Percentiles rank a stretch among this genome's conserved stretches.
phyloP scores from a whole-genome alignment of 2,888 invertebrate species.

The Orthosia gracilis region DNA sequence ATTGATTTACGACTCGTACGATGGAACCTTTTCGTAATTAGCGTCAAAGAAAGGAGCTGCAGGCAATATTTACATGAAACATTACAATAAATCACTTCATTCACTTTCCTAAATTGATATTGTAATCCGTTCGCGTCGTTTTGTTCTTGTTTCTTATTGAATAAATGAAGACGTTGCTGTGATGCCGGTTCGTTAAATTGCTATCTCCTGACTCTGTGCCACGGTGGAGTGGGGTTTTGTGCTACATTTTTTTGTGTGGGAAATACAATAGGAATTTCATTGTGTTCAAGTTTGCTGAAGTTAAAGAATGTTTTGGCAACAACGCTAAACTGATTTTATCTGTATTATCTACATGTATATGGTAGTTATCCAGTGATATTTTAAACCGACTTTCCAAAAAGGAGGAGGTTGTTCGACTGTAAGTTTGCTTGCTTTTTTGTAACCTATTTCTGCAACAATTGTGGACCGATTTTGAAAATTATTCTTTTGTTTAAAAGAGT shows the following conservation, averaged over 20 bases:
- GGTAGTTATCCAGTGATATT: too few relatives aligned
- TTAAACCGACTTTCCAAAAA: too few relatives aligned
- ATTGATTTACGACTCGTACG: slow-evolving; percentile 58
- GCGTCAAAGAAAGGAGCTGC: slow-evolving; percentile 72
- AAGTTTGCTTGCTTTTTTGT: too few relatives aligned
- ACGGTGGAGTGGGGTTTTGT: slow-evolving; percentile 66
- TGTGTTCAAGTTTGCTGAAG: not conserved
- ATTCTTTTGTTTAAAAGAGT: too few relatives aligned
- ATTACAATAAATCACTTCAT: slow-evolving; percentile 88
- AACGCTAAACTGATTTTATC: not conserved
- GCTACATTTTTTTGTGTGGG: slow-evolving; percentile 33
- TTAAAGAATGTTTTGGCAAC: not conserved
- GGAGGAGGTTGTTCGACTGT: too few relatives aligned
- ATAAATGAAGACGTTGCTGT: slow-evolving; percentile 89
- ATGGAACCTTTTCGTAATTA: slow-evolving; percentile 73
- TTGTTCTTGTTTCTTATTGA: slow-evolving; percentile 86
- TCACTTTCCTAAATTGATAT: slow-evolving; percentile 91
- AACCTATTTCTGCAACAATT: too few relatives aligned
- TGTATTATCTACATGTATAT: too few relatives aligned
- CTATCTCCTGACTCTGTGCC: slow-evolving; percentile 80
- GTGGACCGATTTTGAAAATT: too few relatives aligned
- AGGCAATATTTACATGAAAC: slow-evolving; percentile 85
- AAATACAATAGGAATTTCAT: slow-evolving; percentile 16
- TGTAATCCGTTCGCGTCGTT: slow-evolving; percentile 86
- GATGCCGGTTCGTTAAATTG: slow-evolving; percentile 91